Conservation (phyloP, 2,888 invertebrate genomes). For the Diaperis boleti region DNA sequence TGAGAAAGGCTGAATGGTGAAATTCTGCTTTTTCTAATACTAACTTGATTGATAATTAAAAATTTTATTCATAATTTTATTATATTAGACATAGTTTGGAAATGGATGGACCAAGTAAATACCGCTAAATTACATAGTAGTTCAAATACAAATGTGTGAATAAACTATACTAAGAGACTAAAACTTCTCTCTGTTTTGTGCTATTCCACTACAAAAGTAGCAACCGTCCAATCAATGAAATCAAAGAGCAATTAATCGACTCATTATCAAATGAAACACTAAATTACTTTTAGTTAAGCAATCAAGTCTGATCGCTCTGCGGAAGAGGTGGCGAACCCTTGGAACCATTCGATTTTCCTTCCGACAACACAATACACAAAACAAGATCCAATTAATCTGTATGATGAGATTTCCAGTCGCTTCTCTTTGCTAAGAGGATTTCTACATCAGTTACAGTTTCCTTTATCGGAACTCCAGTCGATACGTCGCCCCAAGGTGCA, state of each 20-base stretch:
- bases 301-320: conserved; percentile 5
- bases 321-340: conserved; percentile 13
- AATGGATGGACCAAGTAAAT: too few relatives aligned
- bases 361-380: conserved; percentile 31
- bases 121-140: too few relatives aligned
- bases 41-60: too few relatives aligned
- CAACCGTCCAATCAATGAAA: conserved; percentile 5
- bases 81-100: too few relatives aligned
- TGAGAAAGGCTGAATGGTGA: too few relatives aligned
- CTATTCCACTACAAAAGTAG: too few relatives aligned
- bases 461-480: conserved; percentile 23
- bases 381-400: conserved; percentile 41
- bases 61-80: too few relatives aligned
- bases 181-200: too few relatives aligned
- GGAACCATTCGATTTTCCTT: conserved; percentile 15
- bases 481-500: not conserved
- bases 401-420: conserved; percentile 38
- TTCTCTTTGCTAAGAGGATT: conserved; percentile 35
- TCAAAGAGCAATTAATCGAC: conserved; percentile 11
- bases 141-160: too few relatives aligned
- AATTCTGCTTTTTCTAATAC: too few relatives aligned
- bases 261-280: conserved; percentile 20
- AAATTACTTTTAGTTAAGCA: conserved; percentile 20
- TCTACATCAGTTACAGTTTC: conserved; percentile 30
- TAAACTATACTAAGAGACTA: too few relatives aligned